A percentile compares a stretch with the other conserved stretches of the same genome.
Evolutionary conservation across 2,797 vertebrate genomes (phyloP).

Genomic region (Manis javanica): DNA sequence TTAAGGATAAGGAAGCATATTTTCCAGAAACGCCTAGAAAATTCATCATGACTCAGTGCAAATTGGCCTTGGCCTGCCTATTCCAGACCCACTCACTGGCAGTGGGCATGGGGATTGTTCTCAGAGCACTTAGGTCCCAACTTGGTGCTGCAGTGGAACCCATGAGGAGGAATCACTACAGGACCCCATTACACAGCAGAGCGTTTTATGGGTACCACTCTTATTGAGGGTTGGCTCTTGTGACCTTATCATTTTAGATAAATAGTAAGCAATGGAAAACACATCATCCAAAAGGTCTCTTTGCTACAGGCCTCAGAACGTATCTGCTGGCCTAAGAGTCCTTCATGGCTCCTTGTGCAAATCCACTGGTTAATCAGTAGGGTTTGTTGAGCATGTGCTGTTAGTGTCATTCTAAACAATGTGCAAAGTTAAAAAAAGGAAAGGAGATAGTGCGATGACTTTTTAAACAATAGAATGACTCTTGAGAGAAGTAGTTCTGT

Average conservation of each 20-base stretch:
- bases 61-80: not conserved
- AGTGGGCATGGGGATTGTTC: not conserved
- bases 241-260: not conserved
- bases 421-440: not conserved
- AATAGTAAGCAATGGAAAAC: not conserved
- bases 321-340: not conserved
- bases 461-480: not conserved
- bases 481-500: not conserved
- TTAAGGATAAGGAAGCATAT: slow-evolving; percentile 9
- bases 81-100: not conserved
- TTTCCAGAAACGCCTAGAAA: not conserved
- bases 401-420: not conserved
- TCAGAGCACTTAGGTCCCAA: not conserved
- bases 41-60: not conserved
- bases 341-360: not conserved
- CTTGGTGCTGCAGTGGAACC: not conserved
- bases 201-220: not conserved
- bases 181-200: not conserved
- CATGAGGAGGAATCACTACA: not conserved
- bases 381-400: not conserved
- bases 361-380: not conserved
- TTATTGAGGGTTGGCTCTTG: not conserved
- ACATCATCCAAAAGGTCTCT: not conserved
- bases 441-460: not conserved
- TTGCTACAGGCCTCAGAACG: not conserved